Percentiles rank a stretch among this genome's conserved stretches.
Evolutionary conservation across 1,140 invertebrate genomes (phyloP).

Genomic region (Pseudachorutes palmiensis): DNA sequence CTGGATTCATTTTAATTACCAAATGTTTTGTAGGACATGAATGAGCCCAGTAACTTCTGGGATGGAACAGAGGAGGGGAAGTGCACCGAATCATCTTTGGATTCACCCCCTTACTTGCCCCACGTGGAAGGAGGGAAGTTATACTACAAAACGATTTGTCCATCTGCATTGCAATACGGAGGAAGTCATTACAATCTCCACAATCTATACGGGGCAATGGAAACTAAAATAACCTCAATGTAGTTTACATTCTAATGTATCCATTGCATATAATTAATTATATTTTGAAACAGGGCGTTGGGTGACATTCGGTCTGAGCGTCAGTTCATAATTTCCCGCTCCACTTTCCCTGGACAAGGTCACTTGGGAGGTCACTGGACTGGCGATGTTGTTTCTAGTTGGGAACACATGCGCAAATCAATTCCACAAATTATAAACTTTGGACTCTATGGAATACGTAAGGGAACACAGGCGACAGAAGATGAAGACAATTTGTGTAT

Average conservation of each 20-base stretch:
- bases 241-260: slow-evolving; percentile 45
- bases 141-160: slow-evolving; percentile 67
- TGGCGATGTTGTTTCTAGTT: slow-evolving; percentile 66
- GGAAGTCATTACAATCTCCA: slow-evolving; percentile 68
- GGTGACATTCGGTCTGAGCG: slow-evolving; percentile 57
- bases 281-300: slow-evolving; percentile 51
- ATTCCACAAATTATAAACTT: slow-evolving; percentile 65
- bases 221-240: slow-evolving; percentile 66
- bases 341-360: slow-evolving; percentile 71
- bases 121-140: slow-evolving; percentile 49
- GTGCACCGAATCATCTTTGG: slow-evolving; percentile 47
- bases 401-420: slow-evolving; percentile 56
- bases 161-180: slow-evolving; percentile 63
- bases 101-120: slow-evolving; percentile 62
- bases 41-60: slow-evolving; percentile 72
- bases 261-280: not conserved
- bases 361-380: slow-evolving; percentile 83
- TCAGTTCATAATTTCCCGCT: slow-evolving; percentile 73
- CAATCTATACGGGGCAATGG: slow-evolving; percentile 69
- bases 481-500: slow-evolving; percentile 42
- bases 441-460: slow-evolving; percentile 62
- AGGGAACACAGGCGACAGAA: not conserved
- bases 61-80: slow-evolving; percentile 49
- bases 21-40: slow-evolving; percentile 49
- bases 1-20: no score